phyloP scores from a whole-genome alignment of 30 jellyfish, hydroid and myxozoan genomes.

The Mastigias papua region DNA sequence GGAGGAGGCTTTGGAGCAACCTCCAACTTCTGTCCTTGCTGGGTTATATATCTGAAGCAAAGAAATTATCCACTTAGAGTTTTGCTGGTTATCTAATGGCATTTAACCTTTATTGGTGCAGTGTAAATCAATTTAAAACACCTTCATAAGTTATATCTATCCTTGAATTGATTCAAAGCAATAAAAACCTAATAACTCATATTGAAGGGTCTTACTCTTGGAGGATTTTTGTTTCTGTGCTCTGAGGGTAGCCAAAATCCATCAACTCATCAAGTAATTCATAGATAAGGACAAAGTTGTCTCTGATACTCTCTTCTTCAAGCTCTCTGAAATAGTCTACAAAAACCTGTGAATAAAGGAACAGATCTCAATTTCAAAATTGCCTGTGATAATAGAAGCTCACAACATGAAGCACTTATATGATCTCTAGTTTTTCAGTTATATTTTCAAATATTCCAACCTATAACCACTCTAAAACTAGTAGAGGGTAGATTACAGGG shows the following conservation, averaged over 20 bases:
- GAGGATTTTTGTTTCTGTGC: conserved; percentile 96
- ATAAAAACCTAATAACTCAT: no score
- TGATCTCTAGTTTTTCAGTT: no score
- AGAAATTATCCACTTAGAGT: no score
- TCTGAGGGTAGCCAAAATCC: conserved; percentile 99
- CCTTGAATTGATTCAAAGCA: neutral
- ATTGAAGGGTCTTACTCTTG: conserved; percentile 73
- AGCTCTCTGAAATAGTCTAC: conserved; percentile 92
- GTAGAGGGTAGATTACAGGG: no score
- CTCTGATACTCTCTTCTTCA: conserved; percentile 98
- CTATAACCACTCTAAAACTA: no score
- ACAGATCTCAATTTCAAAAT: neutral
- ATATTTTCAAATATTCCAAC: no score
- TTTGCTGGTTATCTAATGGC: no score
- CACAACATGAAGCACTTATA: no score
- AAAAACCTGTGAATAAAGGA: conserved; percentile 70
- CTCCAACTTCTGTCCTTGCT: conserved; percentile 94
- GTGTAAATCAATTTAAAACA: no score
- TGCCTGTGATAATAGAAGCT: no score
- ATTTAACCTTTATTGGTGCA: no score
- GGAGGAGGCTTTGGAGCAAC: conserved; percentile 99
- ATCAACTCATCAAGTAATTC: conserved; percentile 95
- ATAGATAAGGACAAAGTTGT: conserved; percentile 92
- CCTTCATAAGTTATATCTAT: no score
- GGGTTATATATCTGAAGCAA: conserved; percentile 89